Conservation (phyloP, 2,888 invertebrate species). For the Microchrysa polita region DNA sequence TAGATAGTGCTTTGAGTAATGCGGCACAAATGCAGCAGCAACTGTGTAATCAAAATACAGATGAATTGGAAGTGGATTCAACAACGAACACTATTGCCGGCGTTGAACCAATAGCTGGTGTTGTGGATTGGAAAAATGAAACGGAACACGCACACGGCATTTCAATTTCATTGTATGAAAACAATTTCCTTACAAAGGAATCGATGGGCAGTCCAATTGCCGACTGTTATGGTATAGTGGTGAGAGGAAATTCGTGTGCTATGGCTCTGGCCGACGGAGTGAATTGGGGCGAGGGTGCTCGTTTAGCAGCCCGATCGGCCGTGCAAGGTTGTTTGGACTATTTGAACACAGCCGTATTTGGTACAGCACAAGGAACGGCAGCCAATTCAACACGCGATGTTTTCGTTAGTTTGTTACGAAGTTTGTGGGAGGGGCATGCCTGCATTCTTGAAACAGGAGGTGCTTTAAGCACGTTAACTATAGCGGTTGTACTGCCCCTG, state of each 20-base stretch:
- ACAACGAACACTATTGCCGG: not conserved
- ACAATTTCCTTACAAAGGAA: constrained; percentile 78
- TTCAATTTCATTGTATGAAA: constrained; percentile 81
- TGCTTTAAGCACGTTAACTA: constrained; percentile 84
- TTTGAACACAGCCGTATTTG: constrained; percentile 77
- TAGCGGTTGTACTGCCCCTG: constrained; percentile 77
- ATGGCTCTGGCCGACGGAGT: constrained; percentile 89
- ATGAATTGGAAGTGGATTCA: not conserved
- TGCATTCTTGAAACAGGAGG: constrained; percentile 84
- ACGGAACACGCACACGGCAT: constrained; percentile 63
- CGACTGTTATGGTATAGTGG: constrained; percentile 83
- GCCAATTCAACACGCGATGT: constrained; percentile 73
- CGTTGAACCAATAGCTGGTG: constrained; percentile 60
- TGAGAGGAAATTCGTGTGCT: constrained; percentile 77
- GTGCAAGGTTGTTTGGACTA: constrained; percentile 86
- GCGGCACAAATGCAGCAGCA: constrained; percentile 31
- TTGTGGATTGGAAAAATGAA: constrained; percentile 63
- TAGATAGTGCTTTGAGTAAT: constrained; percentile 24
- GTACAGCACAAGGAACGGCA: constrained; percentile 62
- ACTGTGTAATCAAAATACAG: constrained; percentile 13
- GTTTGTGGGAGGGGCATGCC: constrained; percentile 86
- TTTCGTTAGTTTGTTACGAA: constrained; percentile 78
- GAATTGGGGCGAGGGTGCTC: constrained; percentile 90
- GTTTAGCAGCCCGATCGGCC: constrained; percentile 85
- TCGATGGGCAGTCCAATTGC: constrained; percentile 85